Percentiles rank a stretch among this genome's conserved stretches.
These are phyloP conservation scores for Arrhamphus sclerolepis DNA, from an alignment of 2,797 vertebrate genomes.

Conservation along the genomic window DNA sequence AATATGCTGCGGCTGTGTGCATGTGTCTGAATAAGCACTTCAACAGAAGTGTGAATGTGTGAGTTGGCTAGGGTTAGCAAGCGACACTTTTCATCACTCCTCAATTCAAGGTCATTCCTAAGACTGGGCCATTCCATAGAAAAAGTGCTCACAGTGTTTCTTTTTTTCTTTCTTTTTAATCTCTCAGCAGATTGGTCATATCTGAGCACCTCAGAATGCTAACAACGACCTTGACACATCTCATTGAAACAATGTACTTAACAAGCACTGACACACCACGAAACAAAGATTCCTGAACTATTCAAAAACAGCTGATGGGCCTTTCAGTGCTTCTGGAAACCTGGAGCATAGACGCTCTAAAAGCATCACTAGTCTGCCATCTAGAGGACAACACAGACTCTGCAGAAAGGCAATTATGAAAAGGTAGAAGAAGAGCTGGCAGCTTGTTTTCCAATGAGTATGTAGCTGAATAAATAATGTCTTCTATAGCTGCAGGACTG, in stretches of 20 bases:
- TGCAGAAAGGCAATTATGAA: conserved; percentile 7
- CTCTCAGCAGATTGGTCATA: conserved; percentile 15
- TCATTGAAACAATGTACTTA: conserved; percentile 17
- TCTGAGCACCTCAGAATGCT: conserved; percentile 9
- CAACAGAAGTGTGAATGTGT: conserved; percentile 33
- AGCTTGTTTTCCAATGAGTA: background rate
- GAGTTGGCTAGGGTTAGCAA: background rate
- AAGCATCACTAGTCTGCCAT: conserved; percentile 40
- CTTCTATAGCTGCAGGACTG: background rate
- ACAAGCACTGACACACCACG: background rate
- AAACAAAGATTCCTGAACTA: conserved; percentile 7
- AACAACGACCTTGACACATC: conserved; percentile 22
- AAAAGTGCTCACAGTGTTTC: conserved; percentile 30
- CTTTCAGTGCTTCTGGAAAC: background rate
- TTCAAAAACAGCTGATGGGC: background rate
- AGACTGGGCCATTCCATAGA: conserved; percentile 29
- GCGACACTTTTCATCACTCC: conserved; percentile 67
- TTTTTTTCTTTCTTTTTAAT: conserved; percentile 28
- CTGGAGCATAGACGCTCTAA: fast-evolving
- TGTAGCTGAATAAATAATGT: conserved; percentile 9
- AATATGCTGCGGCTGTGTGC: conserved; percentile 37
- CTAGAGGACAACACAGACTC: conserved; percentile 34
- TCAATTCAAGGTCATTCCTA: conserved; percentile 65
- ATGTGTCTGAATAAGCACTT: background rate
- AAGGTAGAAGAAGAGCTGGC: no score